Percentiles rank a stretch among this genome's conserved stretches.
Evolutionary conservation across 1,140 invertebrate genomes (phyloP).

Genomic region (Trissolcus basalis): DNA sequence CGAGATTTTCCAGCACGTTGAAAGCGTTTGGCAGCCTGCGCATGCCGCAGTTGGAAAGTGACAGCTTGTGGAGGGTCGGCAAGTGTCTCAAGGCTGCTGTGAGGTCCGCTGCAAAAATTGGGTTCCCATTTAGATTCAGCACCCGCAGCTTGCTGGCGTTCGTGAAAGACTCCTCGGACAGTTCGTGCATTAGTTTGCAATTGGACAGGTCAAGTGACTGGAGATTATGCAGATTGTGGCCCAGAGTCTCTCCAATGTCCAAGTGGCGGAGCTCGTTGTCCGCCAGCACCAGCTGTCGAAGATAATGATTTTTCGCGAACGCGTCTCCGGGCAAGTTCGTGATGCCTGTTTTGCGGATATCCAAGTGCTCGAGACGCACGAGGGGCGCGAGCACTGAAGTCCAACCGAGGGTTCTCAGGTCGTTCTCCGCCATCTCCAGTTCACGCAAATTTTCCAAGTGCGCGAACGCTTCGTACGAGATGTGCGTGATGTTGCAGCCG

Average conservation of each 20-base stretch:
- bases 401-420: constrained; percentile 79
- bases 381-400: constrained; percentile 78
- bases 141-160: constrained; percentile 82
- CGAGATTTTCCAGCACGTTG: constrained; percentile 80
- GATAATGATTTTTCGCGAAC: constrained; percentile 81
- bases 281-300: constrained; percentile 80
- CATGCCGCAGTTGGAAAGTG: constrained; percentile 81
- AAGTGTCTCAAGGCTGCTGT: constrained; percentile 81
- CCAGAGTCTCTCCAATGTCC: constrained; percentile 80
- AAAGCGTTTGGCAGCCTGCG: constrained; percentile 81
- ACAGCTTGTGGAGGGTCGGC: constrained; percentile 80
- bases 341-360: constrained; percentile 80
- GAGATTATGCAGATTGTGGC: constrained; percentile 80
- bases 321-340: constrained; percentile 80
- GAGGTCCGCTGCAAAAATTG: constrained; percentile 81
- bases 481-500: constrained; percentile 79
- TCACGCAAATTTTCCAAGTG: constrained; percentile 79
- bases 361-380: constrained; percentile 79
- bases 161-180: constrained; percentile 82
- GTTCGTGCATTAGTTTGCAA: constrained; percentile 80
- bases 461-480: constrained; percentile 78
- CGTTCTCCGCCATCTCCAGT: constrained; percentile 81
- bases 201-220: constrained; percentile 83
- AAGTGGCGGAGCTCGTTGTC: constrained; percentile 81
- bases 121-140: constrained; percentile 82